Percentiles rank a stretch among this genome's conserved stretches.
Evolutionary conservation across 2,797 vertebrate species (phyloP).

Genomic region (Sebastes oblongus): DNA sequence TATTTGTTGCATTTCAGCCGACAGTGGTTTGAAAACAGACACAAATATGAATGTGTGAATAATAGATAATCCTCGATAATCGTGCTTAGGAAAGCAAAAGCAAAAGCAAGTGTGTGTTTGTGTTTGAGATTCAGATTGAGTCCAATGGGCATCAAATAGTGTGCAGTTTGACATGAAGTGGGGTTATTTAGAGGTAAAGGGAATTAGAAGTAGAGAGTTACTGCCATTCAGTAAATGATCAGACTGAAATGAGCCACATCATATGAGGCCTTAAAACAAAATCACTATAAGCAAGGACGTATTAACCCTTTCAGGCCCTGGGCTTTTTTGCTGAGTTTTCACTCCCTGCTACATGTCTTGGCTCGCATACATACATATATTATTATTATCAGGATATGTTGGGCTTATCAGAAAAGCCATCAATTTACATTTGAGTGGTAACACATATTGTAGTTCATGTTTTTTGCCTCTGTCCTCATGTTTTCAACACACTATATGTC

Average conservation of each 20-base stretch:
- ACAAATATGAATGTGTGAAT: slow-evolving; percentile 1
- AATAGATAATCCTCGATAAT: slow-evolving; percentile 13
- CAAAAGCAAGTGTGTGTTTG: not conserved
- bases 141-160: not conserved
- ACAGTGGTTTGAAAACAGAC: not conserved
- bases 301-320: not conserved
- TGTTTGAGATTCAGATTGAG: not conserved
- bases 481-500: not conserved
- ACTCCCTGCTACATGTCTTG: not conserved
- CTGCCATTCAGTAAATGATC: not conserved
- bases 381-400: not conserved
- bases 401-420: not conserved
- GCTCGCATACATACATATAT: not conserved
- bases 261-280: not conserved
- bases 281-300: not conserved
- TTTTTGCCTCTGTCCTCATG: not conserved
- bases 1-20: not conserved
- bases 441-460: not conserved
- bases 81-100: slow-evolving; percentile 6
- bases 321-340: not conserved
- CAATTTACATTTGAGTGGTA: not conserved
- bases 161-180: not conserved
- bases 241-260: not conserved
- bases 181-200: not conserved
- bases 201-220: not conserved